Evolutionary conservation across 2,113 vertebrate species (phyloP), one percentile per base, ranked within the genome.

Genomic region (Microcebus ravelobensis): DNA sequence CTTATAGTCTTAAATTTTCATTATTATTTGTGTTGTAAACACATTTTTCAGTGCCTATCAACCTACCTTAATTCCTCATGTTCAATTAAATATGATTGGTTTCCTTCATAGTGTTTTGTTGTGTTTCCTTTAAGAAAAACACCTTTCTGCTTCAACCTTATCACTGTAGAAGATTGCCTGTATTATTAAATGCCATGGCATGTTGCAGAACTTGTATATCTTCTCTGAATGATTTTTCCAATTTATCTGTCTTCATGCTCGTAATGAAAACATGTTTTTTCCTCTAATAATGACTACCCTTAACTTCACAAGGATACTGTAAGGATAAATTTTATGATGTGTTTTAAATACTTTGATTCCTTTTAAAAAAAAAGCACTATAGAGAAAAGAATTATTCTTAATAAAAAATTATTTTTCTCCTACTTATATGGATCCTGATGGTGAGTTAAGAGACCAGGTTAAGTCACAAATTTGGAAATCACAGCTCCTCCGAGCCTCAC

Each of bases 211-310:
- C 48, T 8, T 11, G 8, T 27, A 45, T 4, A 13, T 94, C 55
- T 71, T 42, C 52, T 94, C 63, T 70, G 65, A 71, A 52, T 36
- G 9, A n/a, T 34, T 92, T 89, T 86, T 86, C 55, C 63, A 52
- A 59, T 6, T 57, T 36, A n/a, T 45, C 45, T 74, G 34, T n/a
- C 55, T 87, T 57, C 45, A 36, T 77, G 36, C 15, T 93, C 8
- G 68, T 80, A 48, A 4, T 65, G 18, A 76, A 89, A 94, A 61
- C 27, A 57, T 13, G n/a, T 5, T 55, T 95, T 81, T 85, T 59
- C 83, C 87, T 91, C 77, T 84, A 93, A 34, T 68, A 55, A 88
- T 92, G 70, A 81, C 87, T 55, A 71, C 5, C 61, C 48, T 89
- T 36, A 48, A 48, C 5, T 57, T 84, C 57, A 87, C 27, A 88